phyloP scores from a whole-genome alignment of 1,140 invertebrate species.

The Heliconius congener region DNA sequence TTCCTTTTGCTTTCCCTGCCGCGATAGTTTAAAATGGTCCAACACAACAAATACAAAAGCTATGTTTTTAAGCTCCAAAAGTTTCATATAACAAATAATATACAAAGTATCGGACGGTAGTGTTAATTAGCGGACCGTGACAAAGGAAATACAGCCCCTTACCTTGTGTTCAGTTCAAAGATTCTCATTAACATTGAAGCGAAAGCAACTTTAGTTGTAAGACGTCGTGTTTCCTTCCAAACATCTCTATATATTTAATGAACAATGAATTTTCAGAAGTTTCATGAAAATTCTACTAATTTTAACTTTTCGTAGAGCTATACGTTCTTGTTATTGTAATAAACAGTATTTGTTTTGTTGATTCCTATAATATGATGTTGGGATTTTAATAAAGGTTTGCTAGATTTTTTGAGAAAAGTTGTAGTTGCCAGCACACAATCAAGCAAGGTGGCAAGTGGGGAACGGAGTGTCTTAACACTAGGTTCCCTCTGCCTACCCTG shows the following conservation, averaged over 20 bases:
- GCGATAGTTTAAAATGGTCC: neutral
- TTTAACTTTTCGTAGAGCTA: constrained; percentile 25
- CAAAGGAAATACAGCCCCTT: constrained; percentile 33
- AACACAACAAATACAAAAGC: neutral
- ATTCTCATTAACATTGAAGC: constrained; percentile 35
- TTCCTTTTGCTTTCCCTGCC: too few relatives aligned
- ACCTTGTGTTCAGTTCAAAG: constrained; percentile 29
- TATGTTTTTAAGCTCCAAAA: neutral
- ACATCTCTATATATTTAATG: constrained; percentile 29
- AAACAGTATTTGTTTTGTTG: neutral
- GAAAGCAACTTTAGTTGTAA: constrained; percentile 28
- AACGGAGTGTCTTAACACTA: too few relatives aligned
- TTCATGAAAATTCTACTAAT: constrained; percentile 20
- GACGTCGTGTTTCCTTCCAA: constrained; percentile 24
- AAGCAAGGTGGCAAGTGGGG: too few relatives aligned
- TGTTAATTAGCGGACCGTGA: constrained; percentile 31
- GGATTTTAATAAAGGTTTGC: neutral
- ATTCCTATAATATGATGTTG: neutral
- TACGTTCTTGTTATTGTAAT: constrained; percentile 13
- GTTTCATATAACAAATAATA: neutral
- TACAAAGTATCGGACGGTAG: constrained; percentile 21
- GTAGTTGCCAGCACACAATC: too few relatives aligned
- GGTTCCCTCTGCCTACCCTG: too few relatives aligned
- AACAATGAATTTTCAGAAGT: constrained; percentile 24
- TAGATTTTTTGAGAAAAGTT: neutral